Base-by-base conservation (phyloP, 1,140 invertebrate species). In the Tachypleus tridentatus region DNA sequence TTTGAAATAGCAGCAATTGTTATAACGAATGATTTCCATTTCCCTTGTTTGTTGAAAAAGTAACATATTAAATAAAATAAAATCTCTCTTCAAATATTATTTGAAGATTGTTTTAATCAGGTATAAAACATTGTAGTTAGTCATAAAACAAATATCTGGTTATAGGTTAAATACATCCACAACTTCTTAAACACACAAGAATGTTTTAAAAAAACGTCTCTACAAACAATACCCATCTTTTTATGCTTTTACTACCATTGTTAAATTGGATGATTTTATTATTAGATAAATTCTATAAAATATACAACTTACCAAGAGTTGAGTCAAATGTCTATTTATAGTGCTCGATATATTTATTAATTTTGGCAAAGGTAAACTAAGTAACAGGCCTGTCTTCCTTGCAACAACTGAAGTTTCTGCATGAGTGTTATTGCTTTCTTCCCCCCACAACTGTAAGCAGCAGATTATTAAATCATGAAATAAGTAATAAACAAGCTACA, bases 241-340 rank as follows among this genome's bases (percentile, higher is more conserved):
- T 2, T 29, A 29, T 29, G 29, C 2, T 29, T 29, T 29, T 29
- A 29, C 29, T 29, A 29, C 29, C 29, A 29, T 29, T 11, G 7
- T 47, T 48, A 47, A 68, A 53, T 5, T 62, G 56, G 11, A 75
- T 49, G 5, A 61, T 11, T 60, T 29, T n/a, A 5, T 5, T 4
- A 58, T 58, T 5, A 54, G 11, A 49, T 10, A 7, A 57, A n/a
- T 11, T 57, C 58, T 3, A 48, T 48, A 7, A 64, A n/a, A 60
- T 49, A 52, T 11, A n/a, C 8, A 60, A 60, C 76, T 72, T 73
- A 84, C 82, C 77, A 84, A 76, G 72, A 84, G 75, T 69, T 80
- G 76, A 59, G 82, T 82, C 67, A 84, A 78, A 69, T 83, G 80
- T 64, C 77, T 73, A 72, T 80, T 83, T 50, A 84, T 73, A 51